A percentile compares a stretch with the other conserved stretches of the same genome.
Conservation (phyloP, 2,888 invertebrate species). For the Ophion ellenae region DNA sequence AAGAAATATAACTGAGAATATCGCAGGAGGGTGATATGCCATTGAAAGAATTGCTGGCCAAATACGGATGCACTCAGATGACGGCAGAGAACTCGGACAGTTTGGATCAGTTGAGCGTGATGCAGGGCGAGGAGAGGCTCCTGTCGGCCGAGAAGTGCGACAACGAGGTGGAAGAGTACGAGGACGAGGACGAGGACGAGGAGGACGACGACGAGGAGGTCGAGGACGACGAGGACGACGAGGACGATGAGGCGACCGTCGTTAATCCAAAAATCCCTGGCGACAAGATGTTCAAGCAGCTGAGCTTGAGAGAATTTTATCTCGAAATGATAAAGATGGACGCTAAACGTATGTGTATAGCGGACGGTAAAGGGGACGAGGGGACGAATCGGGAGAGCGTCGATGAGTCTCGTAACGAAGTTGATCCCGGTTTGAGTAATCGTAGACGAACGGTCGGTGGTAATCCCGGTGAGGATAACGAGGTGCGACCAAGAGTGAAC, state of each 20-base stretch:
- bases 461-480: slow-evolving; percentile 72
- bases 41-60: slow-evolving; percentile 94
- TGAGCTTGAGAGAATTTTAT: slow-evolving; percentile 82
- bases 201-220: slow-evolving; percentile 82
- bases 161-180: slow-evolving; percentile 80
- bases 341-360: slow-evolving; percentile 60
- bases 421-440: slow-evolving; percentile 49
- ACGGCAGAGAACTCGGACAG: slow-evolving; percentile 81
- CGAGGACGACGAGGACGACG: slow-evolving; percentile 80
- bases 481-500: slow-evolving; percentile 60
- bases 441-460: slow-evolving; percentile 52
- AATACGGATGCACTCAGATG: slow-evolving; percentile 90
- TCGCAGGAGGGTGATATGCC: slow-evolving; percentile 97
- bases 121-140: slow-evolving; percentile 71
- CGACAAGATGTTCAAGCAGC: slow-evolving; percentile 64
- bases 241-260: slow-evolving; percentile 64
- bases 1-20: slow-evolving; percentile 10
- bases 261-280: slow-evolving; percentile 46
- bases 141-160: slow-evolving; percentile 77
- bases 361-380: slow-evolving; percentile 48
- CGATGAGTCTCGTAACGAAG: slow-evolving; percentile 28
- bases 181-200: slow-evolving; percentile 79
- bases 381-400: slow-evolving; percentile 44
- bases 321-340: slow-evolving; percentile 79
- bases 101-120: slow-evolving; percentile 80